These are phyloP conservation scores for Dipodomys merriami DNA, from an alignment of 2,113 vertebrate genomes.

Conservation along the genomic window DNA sequence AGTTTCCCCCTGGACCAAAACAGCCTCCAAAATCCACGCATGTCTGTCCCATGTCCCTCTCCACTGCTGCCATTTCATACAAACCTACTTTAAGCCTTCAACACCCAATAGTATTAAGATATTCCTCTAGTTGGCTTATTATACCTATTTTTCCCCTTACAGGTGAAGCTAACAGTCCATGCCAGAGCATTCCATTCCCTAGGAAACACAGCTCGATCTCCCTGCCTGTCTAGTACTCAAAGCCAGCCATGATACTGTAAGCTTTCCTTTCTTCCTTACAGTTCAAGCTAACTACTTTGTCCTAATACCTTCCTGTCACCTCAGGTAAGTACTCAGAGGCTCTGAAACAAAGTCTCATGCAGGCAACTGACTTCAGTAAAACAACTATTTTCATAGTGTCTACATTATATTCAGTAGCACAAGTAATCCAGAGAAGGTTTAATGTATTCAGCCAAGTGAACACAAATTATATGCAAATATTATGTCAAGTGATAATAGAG, in stretches of 20 bases:
- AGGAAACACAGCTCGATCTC: neutral
- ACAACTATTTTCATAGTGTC: neutral
- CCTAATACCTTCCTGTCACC: neutral
- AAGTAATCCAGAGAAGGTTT: too few species aligned
- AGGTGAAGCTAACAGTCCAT: neutral
- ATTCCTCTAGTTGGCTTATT: neutral
- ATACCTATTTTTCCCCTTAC: neutral
- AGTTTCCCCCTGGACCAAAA: neutral
- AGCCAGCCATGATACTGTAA: neutral
- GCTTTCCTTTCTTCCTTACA: neutral
- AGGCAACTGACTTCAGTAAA: neutral
- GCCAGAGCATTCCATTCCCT: neutral
- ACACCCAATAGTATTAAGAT: neutral
- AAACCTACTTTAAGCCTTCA: neutral
- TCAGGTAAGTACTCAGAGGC: neutral
- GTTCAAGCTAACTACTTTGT: neutral
- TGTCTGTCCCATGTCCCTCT: rapidly evolving
- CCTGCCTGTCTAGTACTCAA: neutral
- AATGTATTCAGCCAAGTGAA: too few species aligned
- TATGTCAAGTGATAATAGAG: too few species aligned
- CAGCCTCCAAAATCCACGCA: neutral
- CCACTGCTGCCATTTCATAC: neutral
- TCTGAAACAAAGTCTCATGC: neutral
- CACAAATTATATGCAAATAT: too few species aligned
- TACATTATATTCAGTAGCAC: neutral